These are phyloP conservation scores for Bimastos eiseni DNA, from an alignment of 2,888 invertebrate species.

Conservation along the genomic window DNA sequence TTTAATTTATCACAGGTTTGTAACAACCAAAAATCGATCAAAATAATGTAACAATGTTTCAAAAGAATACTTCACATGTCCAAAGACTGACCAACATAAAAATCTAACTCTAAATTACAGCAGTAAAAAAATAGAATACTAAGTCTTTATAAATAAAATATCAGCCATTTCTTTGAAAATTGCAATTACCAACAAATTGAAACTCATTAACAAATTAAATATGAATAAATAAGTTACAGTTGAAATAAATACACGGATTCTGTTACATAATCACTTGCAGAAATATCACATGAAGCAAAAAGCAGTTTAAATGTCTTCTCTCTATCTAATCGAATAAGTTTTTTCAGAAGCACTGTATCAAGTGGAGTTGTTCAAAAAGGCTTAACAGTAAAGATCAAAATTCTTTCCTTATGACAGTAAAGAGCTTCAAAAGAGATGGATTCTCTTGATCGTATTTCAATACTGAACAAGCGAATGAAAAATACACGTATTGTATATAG, in stretches of 20 bases:
- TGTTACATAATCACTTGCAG: not conserved
- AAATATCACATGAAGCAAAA: not conserved
- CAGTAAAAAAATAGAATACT: not conserved
- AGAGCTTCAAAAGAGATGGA: not conserved
- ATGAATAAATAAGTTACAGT: not conserved
- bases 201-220: not conserved
- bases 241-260: not conserved
- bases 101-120: not conserved
- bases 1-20: not conserved
- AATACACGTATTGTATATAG: too few relatives aligned
- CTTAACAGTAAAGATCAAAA: not conserved
- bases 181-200: not conserved
- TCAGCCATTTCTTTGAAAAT: not conserved
- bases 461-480: not conserved
- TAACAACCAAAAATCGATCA: not conserved
- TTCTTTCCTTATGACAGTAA: not conserved
- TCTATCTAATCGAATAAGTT: not conserved
- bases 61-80: not conserved
- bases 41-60: not conserved
- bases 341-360: not conserved
- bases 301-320: not conserved
- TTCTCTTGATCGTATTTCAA: not conserved
- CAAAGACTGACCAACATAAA: not conserved
- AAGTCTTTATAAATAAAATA: not conserved
- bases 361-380: not conserved